These are phyloP conservation scores for Rhopalosiphum maidis DNA, from an alignment of 1,140 invertebrate species.

Conservation along the genomic window DNA sequence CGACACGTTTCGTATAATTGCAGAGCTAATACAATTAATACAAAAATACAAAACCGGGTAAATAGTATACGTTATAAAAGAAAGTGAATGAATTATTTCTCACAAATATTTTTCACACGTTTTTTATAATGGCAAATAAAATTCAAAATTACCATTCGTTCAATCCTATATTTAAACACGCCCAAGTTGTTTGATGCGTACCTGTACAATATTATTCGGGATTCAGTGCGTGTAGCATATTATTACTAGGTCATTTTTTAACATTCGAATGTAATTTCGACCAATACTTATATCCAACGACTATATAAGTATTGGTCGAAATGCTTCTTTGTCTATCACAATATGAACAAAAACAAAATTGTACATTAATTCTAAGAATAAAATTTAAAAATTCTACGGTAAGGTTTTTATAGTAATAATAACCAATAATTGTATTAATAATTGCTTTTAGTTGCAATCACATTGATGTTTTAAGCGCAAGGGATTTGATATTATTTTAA, in stretches of 20 bases:
- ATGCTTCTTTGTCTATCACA: not conserved
- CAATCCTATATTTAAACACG: not conserved
- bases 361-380: not conserved
- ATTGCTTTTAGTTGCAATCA: not conserved
- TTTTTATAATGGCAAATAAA: not conserved
- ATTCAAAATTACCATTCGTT: not conserved
- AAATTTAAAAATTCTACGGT: not conserved
- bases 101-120: not conserved
- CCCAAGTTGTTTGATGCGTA: not conserved
- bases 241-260: not conserved
- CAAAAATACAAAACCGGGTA: not conserved
- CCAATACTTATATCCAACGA: too few relatives aligned
- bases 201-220: not conserved
- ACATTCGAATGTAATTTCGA: not conserved
- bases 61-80: not conserved
- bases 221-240: not conserved
- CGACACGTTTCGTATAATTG: not conserved
- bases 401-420: not conserved
- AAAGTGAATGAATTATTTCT: not conserved
- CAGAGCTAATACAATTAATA: not conserved
- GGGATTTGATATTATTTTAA: not conserved
- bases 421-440: not conserved
- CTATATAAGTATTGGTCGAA: too few relatives aligned
- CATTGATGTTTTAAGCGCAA: not conserved
- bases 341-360: not conserved